Evolutionary conservation across 2,797 vertebrate species (phyloP).

Genomic region (Ceyx erithaca): DNA sequence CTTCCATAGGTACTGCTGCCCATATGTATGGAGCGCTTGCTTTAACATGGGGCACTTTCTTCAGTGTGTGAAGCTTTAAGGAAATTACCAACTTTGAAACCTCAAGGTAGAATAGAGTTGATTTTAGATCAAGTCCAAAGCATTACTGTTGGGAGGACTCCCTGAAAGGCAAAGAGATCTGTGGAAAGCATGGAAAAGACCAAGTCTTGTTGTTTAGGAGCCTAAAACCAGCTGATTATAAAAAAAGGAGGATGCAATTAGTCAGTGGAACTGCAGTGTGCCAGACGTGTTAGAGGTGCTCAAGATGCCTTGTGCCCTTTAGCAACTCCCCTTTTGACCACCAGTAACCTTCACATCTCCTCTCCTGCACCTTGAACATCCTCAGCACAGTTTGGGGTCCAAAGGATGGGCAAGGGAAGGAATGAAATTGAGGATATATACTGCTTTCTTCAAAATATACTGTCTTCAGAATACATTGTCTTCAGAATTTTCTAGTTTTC

Average conservation of each 20-base stretch:
- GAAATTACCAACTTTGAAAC: not conserved
- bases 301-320: not conserved
- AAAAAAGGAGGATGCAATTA: not conserved
- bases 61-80: fast-evolving
- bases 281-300: not conserved
- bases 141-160: not conserved
- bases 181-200: not conserved
- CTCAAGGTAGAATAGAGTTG: not conserved
- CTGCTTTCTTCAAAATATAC: not conserved
- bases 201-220: not conserved
- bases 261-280: not conserved
- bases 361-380: not conserved
- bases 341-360: not conserved
- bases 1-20: not conserved
- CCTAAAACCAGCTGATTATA: not conserved
- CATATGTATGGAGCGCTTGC: not conserved
- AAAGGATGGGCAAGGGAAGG: not conserved
- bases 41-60: not conserved
- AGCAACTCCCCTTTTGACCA: not conserved
- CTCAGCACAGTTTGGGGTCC: not conserved
- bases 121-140: not conserved
- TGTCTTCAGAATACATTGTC: not conserved
- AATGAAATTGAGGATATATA: not conserved
- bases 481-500: not conserved
- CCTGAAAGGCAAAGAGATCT: not conserved